Percentiles rank a stretch among this genome's conserved stretches.
Evolutionary conservation across 2,797 vertebrate species (phyloP).

Genomic region (Catamblyrhynchus diadema): DNA sequence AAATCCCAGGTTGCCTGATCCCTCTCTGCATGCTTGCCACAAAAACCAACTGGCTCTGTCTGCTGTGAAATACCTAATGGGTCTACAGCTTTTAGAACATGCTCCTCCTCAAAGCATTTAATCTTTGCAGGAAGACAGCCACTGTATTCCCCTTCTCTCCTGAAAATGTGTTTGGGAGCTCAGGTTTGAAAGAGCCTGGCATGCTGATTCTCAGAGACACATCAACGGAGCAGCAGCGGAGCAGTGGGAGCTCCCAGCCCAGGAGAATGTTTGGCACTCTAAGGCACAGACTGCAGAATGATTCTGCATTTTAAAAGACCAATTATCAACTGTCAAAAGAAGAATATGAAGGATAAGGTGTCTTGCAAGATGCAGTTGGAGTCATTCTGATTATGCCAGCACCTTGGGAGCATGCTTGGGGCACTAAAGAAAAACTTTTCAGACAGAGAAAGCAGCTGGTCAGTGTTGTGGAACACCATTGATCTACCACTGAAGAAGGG

Average conservation of each 20-base stretch:
- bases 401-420: neutral
- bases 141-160: neutral
- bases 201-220: neutral
- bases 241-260: neutral
- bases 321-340: neutral
- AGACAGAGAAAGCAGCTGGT: neutral
- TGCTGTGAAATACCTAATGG: neutral
- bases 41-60: neutral
- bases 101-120: neutral
- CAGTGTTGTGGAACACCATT: neutral
- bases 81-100: neutral
- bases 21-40: rapidly evolving
- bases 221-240: neutral
- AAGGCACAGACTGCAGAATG: neutral
- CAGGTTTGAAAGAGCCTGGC: neutral
- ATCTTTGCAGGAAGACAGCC: neutral
- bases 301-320: neutral
- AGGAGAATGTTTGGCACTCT: neutral
- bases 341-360: neutral
- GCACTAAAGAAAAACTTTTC: neutral
- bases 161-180: neutral
- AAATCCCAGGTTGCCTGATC: neutral
- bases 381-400: neutral
- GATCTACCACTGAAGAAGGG: neutral
- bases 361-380: neutral